phyloP scores from a whole-genome alignment of 2,113 vertebrate genomes.

The Elephantulus edwardii region DNA sequence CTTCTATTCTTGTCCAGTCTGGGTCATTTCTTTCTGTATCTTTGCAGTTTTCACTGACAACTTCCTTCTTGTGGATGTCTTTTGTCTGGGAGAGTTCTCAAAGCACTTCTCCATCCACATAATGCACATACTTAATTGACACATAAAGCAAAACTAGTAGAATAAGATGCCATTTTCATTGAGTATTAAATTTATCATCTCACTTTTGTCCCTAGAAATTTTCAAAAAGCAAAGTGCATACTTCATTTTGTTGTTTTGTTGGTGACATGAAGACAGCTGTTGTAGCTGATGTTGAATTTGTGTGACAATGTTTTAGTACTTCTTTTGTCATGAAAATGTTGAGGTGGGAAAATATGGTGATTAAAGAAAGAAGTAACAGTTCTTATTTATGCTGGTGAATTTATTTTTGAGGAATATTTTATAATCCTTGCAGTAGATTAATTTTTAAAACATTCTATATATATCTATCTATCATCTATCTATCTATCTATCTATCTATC shows the following conservation, averaged over 20 bases:
- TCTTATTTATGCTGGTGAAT: neutral
- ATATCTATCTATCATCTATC: neutral
- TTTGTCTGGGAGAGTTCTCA: neutral
- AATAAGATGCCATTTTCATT: neutral
- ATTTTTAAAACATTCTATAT: neutral
- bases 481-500: neutral
- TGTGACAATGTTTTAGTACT: neutral
- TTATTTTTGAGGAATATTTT: constrained; percentile 27
- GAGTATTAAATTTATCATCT: constrained; percentile 41
- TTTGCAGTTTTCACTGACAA: neutral
- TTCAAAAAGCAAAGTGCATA: neutral
- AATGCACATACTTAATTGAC: neutral
- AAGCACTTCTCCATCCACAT: too few species aligned
- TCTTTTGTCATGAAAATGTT: neutral
- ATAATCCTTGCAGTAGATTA: neutral
- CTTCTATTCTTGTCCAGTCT: neutral
- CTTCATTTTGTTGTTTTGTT: constrained; percentile 29
- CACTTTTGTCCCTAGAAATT: neutral
- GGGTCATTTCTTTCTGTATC: neutral
- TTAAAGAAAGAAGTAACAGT: neutral
- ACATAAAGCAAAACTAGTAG: neutral
- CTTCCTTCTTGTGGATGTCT: neutral
- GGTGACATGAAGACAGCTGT: neutral
- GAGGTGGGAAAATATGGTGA: neutral
- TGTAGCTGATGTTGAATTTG: neutral